phyloP scores from a whole-genome alignment of 1,140 invertebrate species.

The Leptonema lineaticorne region DNA sequence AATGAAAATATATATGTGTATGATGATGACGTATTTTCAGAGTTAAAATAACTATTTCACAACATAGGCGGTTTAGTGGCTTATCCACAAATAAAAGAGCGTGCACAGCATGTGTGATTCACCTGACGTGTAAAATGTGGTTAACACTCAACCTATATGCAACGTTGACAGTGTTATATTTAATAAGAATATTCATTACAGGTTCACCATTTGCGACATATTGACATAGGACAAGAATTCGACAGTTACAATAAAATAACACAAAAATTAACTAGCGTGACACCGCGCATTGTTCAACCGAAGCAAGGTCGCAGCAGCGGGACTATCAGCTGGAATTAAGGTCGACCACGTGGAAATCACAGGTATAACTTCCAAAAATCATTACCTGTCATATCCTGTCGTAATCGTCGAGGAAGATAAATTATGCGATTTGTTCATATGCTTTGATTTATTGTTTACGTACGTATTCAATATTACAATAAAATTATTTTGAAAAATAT shows the following conservation, averaged over 20 bases:
- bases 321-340: conserved; percentile 29
- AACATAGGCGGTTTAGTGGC: too few species aligned
- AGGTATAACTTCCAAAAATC: neutral
- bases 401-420: neutral
- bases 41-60: too few species aligned
- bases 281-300: conserved; percentile 13
- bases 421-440: too few species aligned
- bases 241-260: neutral
- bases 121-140: conserved; percentile 11
- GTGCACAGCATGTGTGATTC: neutral
- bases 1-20: too few species aligned
- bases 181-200: neutral
- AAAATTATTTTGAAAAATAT: too few species aligned
- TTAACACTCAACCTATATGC: neutral
- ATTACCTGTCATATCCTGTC: neutral
- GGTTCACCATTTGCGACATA: neutral
- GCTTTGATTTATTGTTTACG: too few species aligned
- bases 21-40: too few species aligned
- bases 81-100: too few species aligned
- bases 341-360: neutral
- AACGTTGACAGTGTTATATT: neutral
- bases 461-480: too few species aligned
- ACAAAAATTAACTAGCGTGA: neutral
- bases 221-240: neutral
- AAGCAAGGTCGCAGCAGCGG: conserved; percentile 21